Base-by-base conservation (phyloP, 2,888 invertebrate species). In the Acholoe squamosa region DNA sequence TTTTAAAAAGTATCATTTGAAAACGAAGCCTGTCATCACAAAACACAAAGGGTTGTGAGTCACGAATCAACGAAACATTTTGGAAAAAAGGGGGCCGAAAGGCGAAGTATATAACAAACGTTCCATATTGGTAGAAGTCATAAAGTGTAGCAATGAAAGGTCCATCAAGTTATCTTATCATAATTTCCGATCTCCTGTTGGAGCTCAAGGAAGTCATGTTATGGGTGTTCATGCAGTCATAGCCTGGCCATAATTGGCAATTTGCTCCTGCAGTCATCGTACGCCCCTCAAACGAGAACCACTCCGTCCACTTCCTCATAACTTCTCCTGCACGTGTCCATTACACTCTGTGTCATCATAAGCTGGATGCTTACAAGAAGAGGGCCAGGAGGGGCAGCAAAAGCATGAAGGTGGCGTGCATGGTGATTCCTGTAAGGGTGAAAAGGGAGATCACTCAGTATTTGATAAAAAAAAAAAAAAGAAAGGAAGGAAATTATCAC, bases 281-380 rank as follows among this genome's bases (percentile, higher is more conserved):
- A 25, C 25, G 3, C 71, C 28, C 25, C 71, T 28, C 71, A 14
- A 71, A n/a, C 28, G 71, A 71, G 28, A 71, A 71, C 71, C 14
- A 28, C 71, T 71, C 71, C 0, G 28, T 25, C 16, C 25, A 14
- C 71, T 25, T 5, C 14, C 71, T 71, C 28, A 71, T 14, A n/a
- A n/a, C 25, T 16, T 71, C 71, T 14, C 7, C 71, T 28, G 14
- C 25, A 28, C n/a, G 5, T 28, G 3, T 25, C 71, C 28, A 28
- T 7, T 28, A 71, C 28, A 3, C 61, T n/a, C 61, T 61, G 5
- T 71, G 71, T 71, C 31, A 14, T 3, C 71, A 71, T 71, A n/a
- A n/a, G n/a, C n/a, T n/a, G n/a, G 28, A 28, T 71, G 71, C 33
- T 34, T 84, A 84, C 43, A 84, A 84, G 84, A 84, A 34, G 43